These are phyloP conservation scores for Columba livia DNA, from an alignment of 2,113 vertebrate genomes.

Conservation along the genomic window DNA sequence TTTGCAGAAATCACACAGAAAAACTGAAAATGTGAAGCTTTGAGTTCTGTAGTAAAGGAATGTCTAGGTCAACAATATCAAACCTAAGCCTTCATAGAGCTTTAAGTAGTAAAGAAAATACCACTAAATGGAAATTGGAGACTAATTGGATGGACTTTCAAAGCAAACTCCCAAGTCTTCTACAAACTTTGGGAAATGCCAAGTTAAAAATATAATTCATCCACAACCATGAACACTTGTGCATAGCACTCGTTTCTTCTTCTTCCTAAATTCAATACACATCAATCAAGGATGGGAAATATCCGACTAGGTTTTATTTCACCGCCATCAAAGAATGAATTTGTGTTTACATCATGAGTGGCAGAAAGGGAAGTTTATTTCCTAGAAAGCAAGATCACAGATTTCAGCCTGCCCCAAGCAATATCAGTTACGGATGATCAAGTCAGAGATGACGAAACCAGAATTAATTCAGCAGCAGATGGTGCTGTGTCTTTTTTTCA, in stretches of 20 bases:
- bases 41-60: background rate
- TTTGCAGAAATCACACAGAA: background rate
- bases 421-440: slow-evolving; percentile 12
- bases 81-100: background rate
- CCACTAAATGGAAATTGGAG: background rate
- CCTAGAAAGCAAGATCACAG: slow-evolving; percentile 54
- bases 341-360: background rate
- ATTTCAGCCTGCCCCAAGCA: slow-evolving; percentile 35
- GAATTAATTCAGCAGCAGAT: slow-evolving; percentile 58
- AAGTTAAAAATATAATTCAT: background rate
- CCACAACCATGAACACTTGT: background rate
- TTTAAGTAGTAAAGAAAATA: background rate
- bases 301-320: background rate
- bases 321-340: background rate
- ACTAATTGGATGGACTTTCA: background rate
- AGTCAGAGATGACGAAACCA: slow-evolving; percentile 23
- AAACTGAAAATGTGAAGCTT: background rate
- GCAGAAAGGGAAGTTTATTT: slow-evolving; percentile 16
- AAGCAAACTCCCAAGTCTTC: background rate
- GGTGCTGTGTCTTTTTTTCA: background rate
- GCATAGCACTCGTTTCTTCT: background rate
- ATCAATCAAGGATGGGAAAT: background rate
- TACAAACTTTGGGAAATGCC: background rate
- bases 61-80: background rate
- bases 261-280: background rate